These are phyloP conservation scores for Rhyacichthys aspro DNA, from an alignment of 2,797 vertebrate genomes.

Conservation along the genomic window DNA sequence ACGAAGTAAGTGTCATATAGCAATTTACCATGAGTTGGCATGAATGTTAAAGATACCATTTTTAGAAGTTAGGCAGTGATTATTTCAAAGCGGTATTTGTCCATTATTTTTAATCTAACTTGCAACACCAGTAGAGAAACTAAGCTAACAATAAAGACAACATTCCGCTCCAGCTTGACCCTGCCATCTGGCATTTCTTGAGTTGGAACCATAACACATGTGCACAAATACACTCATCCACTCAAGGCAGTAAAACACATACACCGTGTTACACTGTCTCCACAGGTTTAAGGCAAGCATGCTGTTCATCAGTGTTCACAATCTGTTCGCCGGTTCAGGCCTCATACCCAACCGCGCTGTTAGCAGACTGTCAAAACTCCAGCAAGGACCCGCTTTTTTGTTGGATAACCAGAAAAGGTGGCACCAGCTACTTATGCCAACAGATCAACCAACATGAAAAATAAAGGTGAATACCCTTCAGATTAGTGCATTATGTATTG, in stretches of 20 bases:
- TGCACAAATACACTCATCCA: conserved; percentile 11
- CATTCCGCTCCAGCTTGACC: conserved; percentile 41
- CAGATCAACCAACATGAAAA: no score
- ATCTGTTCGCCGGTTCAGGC: conserved; percentile 57
- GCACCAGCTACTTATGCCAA: not conserved
- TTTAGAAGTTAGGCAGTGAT: no score
- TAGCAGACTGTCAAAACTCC: conserved; percentile 28
- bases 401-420: not conserved
- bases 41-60: no score
- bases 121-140: no score
- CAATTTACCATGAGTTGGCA: no score
- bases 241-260: conserved; percentile 26
- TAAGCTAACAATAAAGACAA: conserved; percentile 37
- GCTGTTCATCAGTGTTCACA: conserved; percentile 61
- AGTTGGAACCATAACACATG: conserved; percentile 19
- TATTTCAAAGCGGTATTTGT: no score
- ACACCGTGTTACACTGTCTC: conserved; percentile 44
- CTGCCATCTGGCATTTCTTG: conserved; percentile 56
- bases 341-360: conserved; percentile 48
- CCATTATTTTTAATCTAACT: no score
- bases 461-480: no score
- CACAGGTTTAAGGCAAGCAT: conserved; percentile 59
- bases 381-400: conserved; percentile 14
- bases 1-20: no score
- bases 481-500: no score